These are phyloP conservation scores for Xenopus borealis DNA, from an alignment of 2,113 vertebrate species.

Conservation along the genomic window DNA sequence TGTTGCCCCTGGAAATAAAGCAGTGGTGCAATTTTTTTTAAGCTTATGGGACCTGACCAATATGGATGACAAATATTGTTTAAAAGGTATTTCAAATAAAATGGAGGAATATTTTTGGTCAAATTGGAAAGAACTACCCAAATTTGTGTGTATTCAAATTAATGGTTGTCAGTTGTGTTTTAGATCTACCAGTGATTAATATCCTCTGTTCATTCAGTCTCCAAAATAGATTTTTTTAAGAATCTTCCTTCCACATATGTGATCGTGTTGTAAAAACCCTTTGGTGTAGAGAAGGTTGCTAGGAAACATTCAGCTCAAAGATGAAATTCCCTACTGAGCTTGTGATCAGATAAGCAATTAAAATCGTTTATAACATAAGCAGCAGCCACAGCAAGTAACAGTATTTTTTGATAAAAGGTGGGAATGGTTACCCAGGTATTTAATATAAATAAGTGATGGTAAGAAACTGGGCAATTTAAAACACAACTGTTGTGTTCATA, in stretches of 20 bases:
- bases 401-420: conserved; percentile 25
- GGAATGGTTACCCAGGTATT: too few species aligned
- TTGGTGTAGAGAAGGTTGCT: conserved; percentile 79
- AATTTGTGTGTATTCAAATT: too few species aligned
- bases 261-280: conserved; percentile 62
- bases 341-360: conserved; percentile 57
- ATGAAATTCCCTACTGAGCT: conserved; percentile 63
- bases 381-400: conserved; percentile 45
- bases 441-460: too few species aligned
- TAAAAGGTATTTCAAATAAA: too few species aligned
- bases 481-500: too few species aligned
- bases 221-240: conserved; percentile 62
- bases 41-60: too few species aligned
- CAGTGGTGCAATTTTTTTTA: too few species aligned
- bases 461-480: too few species aligned
- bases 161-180: conserved; percentile 43
- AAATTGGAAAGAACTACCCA: too few species aligned
- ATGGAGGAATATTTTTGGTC: too few species aligned
- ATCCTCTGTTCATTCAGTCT: conserved; percentile 67
- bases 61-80: too few species aligned
- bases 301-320: conserved; percentile 72
- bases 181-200: conserved; percentile 58
- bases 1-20: too few species aligned
- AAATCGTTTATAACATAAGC: conserved; percentile 51
- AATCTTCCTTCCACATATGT: conserved; percentile 54